A percentile compares a stretch with the other conserved stretches of the same genome.
Conservation (phyloP, 2,113 vertebrate genomes). For the Tichodroma muraria region DNA sequence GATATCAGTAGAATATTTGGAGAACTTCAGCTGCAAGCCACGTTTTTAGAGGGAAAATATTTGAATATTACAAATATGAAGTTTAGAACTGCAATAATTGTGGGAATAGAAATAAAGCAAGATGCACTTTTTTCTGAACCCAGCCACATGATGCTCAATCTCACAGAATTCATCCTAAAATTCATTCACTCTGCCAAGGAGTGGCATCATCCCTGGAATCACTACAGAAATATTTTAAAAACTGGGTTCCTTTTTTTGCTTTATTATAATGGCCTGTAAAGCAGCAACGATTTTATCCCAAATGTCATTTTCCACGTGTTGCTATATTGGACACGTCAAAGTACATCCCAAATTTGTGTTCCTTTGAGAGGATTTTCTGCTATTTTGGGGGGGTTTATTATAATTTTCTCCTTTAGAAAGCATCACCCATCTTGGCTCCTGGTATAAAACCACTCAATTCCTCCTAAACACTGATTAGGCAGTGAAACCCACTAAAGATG, state of each 20-base stretch:
- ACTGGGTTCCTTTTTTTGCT: background rate
- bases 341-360: background rate
- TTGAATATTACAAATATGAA: background rate
- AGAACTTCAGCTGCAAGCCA: background rate
- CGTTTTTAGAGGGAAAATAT: background rate
- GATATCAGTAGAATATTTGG: background rate
- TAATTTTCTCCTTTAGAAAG: background rate
- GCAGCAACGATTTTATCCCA: background rate
- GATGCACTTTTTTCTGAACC: background rate
- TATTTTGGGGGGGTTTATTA: background rate
- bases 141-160: accelerated
- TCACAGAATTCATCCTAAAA: background rate
- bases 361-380: background rate
- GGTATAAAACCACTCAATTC: background rate
- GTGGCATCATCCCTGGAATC: background rate
- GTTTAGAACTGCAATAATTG: background rate
- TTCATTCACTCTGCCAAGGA: background rate
- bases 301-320: background rate
- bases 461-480: background rate
- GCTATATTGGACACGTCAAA: background rate
- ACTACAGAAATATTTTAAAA: background rate
- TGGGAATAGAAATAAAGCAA: background rate
- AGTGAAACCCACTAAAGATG: background rate
- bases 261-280: background rate
- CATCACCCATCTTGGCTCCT: background rate